Conservation (phyloP, 2,888 invertebrate genomes). For the Prenolepis imparis region DNA sequence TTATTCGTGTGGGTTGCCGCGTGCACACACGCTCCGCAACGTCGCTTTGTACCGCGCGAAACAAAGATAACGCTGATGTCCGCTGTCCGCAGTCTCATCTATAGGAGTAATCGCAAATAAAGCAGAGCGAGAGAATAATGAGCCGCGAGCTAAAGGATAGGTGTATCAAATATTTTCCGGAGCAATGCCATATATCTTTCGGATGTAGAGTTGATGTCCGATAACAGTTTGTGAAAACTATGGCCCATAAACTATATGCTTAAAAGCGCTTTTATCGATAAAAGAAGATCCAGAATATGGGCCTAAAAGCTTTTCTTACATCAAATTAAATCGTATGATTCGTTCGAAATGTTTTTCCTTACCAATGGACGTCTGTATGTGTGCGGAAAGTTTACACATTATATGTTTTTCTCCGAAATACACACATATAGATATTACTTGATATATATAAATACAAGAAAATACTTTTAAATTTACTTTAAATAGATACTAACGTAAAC, state of each 20-base stretch:
- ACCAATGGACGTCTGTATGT: background rate
- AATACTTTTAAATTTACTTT: background rate
- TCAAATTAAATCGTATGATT: conserved; percentile 52
- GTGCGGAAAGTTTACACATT: background rate
- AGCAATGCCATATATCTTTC: background rate
- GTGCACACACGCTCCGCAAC: conserved; percentile 41
- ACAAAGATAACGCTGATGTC: conserved; percentile 61
- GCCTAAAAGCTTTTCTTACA: background rate
- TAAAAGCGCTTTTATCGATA: no score
- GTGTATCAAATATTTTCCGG: background rate
- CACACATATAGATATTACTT: background rate
- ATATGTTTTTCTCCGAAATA: background rate
- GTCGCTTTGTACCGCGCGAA: conserved; percentile 53
- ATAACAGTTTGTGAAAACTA: background rate
- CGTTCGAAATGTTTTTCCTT: conserved; percentile 46
- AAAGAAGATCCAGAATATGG: no score
- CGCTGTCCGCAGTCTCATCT: conserved; percentile 53
- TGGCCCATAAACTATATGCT: no score
- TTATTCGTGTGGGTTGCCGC: conserved; percentile 59
- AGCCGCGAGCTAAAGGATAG: conserved; percentile 4
- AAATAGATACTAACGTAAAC: background rate
- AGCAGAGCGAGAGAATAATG: conserved; percentile 43
- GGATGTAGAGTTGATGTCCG: background rate
- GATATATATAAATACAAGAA: background rate
- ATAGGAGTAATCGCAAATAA: conserved; percentile 45